Conservation (phyloP, 2,113 vertebrate species). For the Gymnarchus niloticus region DNA sequence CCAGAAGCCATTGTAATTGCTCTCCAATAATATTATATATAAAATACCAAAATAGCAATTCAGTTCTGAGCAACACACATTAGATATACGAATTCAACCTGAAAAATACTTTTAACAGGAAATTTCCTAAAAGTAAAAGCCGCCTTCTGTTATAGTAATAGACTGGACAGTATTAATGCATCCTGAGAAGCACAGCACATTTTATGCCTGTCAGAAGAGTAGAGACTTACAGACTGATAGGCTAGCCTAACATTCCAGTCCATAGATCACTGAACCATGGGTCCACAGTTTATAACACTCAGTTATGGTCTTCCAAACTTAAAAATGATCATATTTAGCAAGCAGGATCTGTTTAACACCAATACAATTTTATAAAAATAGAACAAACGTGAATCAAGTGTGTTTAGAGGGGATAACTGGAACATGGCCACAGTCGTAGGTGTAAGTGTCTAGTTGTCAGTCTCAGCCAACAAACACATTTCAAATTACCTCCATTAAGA, state of each 20-base stretch:
- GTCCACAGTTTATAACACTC: too few relatives aligned
- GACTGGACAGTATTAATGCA: not conserved
- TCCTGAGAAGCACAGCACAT: not conserved
- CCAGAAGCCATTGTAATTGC: constrained; percentile 1
- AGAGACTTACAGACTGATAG: not conserved
- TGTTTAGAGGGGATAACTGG: too few relatives aligned
- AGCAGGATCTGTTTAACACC: not conserved
- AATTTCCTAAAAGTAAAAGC: not conserved
- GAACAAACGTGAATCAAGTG: not conserved
- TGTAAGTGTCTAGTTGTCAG: too few relatives aligned
- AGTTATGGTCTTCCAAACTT: too few relatives aligned
- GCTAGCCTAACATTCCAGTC: too few relatives aligned
- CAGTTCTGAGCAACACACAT: not conserved
- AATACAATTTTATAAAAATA: too few relatives aligned
- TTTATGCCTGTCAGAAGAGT: not conserved
- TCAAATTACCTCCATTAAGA: not conserved
- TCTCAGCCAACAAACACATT: not conserved
- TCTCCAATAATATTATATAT: not conserved
- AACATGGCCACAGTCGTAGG: too few relatives aligned
- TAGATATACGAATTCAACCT: not conserved
- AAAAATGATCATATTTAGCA: not conserved
- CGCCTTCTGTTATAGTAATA: not conserved
- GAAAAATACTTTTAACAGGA: not conserved
- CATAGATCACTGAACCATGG: too few relatives aligned
- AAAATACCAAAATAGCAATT: constrained; percentile 6